Conservation (phyloP, 1,140 invertebrate species). For the Conopomorpha cramerella region DNA sequence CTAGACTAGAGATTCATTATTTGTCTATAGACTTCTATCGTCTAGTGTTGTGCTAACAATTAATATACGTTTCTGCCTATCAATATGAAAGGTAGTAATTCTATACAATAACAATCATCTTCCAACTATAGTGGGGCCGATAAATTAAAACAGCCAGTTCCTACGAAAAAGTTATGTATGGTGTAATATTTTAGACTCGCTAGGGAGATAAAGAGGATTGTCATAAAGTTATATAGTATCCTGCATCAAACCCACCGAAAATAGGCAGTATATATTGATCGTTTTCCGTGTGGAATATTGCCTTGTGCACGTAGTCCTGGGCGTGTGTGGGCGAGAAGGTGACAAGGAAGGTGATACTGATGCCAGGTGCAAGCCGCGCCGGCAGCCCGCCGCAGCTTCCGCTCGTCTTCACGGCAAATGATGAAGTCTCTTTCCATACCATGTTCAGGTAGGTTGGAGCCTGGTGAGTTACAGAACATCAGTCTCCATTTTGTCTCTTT, state of each 20-base stretch:
- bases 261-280: conserved; percentile 39
- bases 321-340: conserved; percentile 28
- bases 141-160: no score
- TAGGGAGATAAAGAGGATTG: no score
- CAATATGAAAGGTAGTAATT: no score
- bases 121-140: no score
- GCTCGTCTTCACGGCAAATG: conserved; percentile 32
- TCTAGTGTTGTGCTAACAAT: no score
- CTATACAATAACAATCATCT: no score
- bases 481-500: not conserved
- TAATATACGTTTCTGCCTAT: no score
- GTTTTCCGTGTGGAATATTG: conserved; percentile 35
- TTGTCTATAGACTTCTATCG: no score
- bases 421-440: conserved; percentile 38
- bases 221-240: no score
- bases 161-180: no score
- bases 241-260: conserved; percentile 19
- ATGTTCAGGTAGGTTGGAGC: conserved; percentile 31
- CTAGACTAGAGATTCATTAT: no score
- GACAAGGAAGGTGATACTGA: conserved; percentile 32
- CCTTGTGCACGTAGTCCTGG: conserved; percentile 38
- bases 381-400: conserved; percentile 22
- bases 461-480: conserved; percentile 10
- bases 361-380: conserved; percentile 38
- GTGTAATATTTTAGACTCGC: no score